Evolutionary conservation across 2,888 invertebrate species (phyloP), one percentile per base, ranked within the genome.

Genomic region (Liopterus haemorrhoidalis): DNA sequence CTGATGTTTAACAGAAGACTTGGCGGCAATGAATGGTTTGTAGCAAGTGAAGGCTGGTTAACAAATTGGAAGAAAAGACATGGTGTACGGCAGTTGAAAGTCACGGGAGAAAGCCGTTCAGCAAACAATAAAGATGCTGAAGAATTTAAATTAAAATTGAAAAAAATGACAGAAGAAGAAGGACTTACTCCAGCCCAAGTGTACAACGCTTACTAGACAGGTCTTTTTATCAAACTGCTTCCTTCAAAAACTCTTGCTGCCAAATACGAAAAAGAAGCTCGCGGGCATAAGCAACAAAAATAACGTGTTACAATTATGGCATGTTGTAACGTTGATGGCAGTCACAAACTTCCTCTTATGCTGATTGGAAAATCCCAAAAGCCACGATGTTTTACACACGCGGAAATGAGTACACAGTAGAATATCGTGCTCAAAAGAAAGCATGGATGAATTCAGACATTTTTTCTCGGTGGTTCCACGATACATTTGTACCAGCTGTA

Each of bases 191-290:
- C 36, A 9, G 46, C 53, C 36, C 54, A 54, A 46, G 39, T 57
- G 18, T 55, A 50, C 35, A 55, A 55, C 39, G 51, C 51, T 50
- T 52, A 54, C 30, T 50, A 57, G 40, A 54, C 53, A 28, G 52
- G 52, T 8, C 32, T 54, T 21, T 41, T 51, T 49, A 56, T 49
- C 44, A 54, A 50, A 45, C 36, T 50, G 43, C 46, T 57, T 47
- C 53, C 49, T 5, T 45, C 39, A 27, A 56, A 51, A 44, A 53
- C 49, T 21, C 37, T 53, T 18, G 50, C 51, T 31, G 27, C 45
- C 12, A 42, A 41, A 37, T 45, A 47, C 28, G 49, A 53, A 49
- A 27, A 5, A 8, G 15, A 30, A 12, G 53, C 53, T 21, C 38
- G 51, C 31, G 54, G 51, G 18, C 48, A 42, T 15, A 55, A 52